These are phyloP conservation scores for Crepidodera aurea DNA, from an alignment of 2,888 invertebrate species.

Conservation along the genomic window DNA sequence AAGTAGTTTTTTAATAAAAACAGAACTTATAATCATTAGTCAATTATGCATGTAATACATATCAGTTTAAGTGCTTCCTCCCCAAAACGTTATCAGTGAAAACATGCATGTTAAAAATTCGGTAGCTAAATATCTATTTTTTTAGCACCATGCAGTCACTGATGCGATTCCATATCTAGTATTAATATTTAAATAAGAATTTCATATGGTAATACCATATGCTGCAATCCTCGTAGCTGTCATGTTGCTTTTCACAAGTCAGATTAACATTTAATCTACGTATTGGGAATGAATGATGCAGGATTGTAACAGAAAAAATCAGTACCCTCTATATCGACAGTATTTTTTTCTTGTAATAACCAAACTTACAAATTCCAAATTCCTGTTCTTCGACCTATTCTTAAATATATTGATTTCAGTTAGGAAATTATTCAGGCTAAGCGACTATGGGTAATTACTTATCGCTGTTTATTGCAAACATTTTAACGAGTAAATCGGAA, in stretches of 20 bases:
- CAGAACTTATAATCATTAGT: slow-evolving; percentile 10
- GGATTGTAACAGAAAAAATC: slow-evolving; percentile 18
- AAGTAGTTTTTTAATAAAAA: neutral
- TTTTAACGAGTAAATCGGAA: too few relatives aligned
- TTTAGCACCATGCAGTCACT: slow-evolving; percentile 4
- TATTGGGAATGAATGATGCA: slow-evolving; percentile 42
- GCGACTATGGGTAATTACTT: too few relatives aligned
- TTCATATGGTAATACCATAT: slow-evolving; percentile 47
- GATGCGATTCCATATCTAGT: slow-evolving; percentile 28
- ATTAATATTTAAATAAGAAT: slow-evolving; percentile 37
- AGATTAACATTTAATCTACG: slow-evolving; percentile 50
- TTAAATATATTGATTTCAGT: too few relatives aligned
- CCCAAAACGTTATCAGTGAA: slow-evolving; percentile 12
- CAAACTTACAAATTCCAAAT: too few relatives aligned
- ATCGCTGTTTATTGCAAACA: too few relatives aligned
- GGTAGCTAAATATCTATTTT: slow-evolving; percentile 18
- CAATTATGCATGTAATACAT: slow-evolving; percentile 16
- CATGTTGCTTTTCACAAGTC: slow-evolving; percentile 50
- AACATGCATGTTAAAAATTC: slow-evolving; percentile 12
- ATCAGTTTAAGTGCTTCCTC: slow-evolving; percentile 1
- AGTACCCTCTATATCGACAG: too few relatives aligned
- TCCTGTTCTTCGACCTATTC: too few relatives aligned
- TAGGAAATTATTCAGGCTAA: too few relatives aligned
- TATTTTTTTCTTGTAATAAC: too few relatives aligned
- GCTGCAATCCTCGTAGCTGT: slow-evolving; percentile 49